These are phyloP conservation scores for Trichomalopsis sarcophagae DNA, from an alignment of 1,140 invertebrate genomes.

Conservation along the genomic window DNA sequence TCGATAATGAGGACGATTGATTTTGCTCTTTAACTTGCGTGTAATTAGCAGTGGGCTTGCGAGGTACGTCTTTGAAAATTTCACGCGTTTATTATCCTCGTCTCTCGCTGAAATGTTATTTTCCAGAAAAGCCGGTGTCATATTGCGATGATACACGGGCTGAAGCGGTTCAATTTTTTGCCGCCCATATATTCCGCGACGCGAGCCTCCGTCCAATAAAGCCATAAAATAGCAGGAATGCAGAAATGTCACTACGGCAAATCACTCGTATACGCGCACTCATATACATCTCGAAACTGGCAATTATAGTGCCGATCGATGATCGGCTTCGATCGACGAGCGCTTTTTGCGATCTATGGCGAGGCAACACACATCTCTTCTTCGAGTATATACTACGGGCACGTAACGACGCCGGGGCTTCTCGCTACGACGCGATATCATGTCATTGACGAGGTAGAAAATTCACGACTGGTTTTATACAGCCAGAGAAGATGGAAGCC, in stretches of 20 bases:
- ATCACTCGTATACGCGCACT: background rate
- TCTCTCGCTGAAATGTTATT: too few species aligned
- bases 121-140: too few species aligned
- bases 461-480: conserved; percentile 14
- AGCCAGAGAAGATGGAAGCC: background rate
- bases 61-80: too few species aligned
- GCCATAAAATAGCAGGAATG: background rate
- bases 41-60: too few species aligned
- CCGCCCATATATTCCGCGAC: background rate
- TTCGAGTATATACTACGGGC: background rate
- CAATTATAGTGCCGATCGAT: conserved; percentile 1
- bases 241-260: background rate
- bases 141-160: background rate
- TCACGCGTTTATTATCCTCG: too few species aligned
- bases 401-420: background rate
- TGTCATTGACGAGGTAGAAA: conserved; percentile 19
- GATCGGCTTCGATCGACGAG: background rate
- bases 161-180: background rate
- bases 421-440: background rate
- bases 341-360: background rate
- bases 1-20: background rate
- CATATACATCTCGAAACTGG: background rate
- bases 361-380: background rate
- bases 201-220: background rate
- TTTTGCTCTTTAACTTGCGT: background rate